phyloP scores from a whole-genome alignment of 1,140 invertebrate species.

The Drosophila cardini region DNA sequence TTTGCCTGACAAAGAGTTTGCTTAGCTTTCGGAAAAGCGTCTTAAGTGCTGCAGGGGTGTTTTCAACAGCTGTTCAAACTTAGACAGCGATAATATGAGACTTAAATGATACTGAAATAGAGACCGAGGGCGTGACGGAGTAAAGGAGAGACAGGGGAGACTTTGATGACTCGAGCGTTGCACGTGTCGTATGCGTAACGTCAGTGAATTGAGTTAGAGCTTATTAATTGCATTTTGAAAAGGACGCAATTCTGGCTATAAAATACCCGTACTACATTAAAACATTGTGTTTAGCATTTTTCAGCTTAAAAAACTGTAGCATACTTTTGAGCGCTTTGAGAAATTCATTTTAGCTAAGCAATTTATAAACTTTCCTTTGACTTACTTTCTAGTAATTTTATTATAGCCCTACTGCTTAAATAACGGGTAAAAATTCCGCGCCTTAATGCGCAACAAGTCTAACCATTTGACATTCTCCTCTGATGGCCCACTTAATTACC shows the following conservation, averaged over 20 bases:
- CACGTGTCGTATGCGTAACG: constrained; percentile 36
- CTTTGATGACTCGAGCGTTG: not conserved
- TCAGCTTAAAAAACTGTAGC: no score
- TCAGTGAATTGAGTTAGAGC: constrained; percentile 16
- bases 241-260: not conserved
- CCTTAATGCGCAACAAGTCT: no score
- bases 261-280: not conserved
- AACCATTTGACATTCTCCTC: not conserved
- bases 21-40: not conserved
- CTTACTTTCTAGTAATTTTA: no score
- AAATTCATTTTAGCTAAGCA: no score
- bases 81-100: constrained; percentile 22
- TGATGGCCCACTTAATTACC: not conserved
- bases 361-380: no score
- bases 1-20: constrained; percentile 9
- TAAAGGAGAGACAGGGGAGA: not conserved
- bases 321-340: no score
- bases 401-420: no score
- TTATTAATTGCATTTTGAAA: constrained; percentile 28
- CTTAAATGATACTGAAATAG: not conserved
- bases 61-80: not conserved
- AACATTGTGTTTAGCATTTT: not conserved
- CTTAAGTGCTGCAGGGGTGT: not conserved
- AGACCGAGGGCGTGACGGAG: not conserved
- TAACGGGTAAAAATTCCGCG: no score